A percentile compares a stretch with the other conserved stretches of the same genome.
phyloP scores from a whole-genome alignment of 2,888 invertebrate genomes.

The Aethes cnicana region DNA sequence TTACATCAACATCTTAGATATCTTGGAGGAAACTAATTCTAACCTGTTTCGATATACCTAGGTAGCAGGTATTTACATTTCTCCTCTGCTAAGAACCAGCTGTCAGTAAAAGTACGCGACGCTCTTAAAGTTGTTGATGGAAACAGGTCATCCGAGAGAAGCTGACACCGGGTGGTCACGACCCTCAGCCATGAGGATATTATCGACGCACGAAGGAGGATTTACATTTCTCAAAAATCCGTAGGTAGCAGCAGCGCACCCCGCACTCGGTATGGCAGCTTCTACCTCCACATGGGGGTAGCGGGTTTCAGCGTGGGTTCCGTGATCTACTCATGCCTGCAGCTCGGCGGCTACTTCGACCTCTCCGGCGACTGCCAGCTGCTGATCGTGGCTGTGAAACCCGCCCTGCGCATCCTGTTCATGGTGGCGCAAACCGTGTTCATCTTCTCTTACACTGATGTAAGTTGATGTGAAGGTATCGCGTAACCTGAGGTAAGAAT shows the following conservation, averaged over 20 bases:
- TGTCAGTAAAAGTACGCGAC: too few species aligned
- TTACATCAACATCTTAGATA: too few species aligned
- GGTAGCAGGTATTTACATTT: too few species aligned
- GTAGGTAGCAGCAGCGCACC: too few species aligned
- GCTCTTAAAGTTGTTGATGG: too few species aligned
- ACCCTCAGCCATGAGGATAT: too few species aligned
- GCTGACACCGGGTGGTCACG: too few species aligned
- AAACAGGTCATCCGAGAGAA: too few species aligned
- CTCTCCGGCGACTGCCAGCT: constrained; percentile 83
- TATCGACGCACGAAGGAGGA: too few species aligned
- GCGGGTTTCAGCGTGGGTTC: constrained; percentile 87
- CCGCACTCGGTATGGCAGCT: constrained; percentile 81
- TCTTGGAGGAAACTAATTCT: too few species aligned
- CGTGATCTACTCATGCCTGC: constrained; percentile 87
- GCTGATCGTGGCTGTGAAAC: constrained; percentile 84
- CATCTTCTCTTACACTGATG: constrained; percentile 87
- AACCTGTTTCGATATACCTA: too few species aligned
- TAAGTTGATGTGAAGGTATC: constrained; percentile 53
- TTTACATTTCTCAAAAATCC: constrained; percentile 43
- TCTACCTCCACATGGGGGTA: constrained; percentile 85
- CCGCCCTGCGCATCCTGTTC: constrained; percentile 84
- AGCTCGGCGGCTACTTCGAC: constrained; percentile 87
- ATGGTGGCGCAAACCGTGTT: constrained; percentile 87
- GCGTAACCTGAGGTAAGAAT: neutral
- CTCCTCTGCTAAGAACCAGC: too few species aligned